Conservation (phyloP, 2,797 vertebrate species). For the Chaenodraco wilsoni region DNA sequence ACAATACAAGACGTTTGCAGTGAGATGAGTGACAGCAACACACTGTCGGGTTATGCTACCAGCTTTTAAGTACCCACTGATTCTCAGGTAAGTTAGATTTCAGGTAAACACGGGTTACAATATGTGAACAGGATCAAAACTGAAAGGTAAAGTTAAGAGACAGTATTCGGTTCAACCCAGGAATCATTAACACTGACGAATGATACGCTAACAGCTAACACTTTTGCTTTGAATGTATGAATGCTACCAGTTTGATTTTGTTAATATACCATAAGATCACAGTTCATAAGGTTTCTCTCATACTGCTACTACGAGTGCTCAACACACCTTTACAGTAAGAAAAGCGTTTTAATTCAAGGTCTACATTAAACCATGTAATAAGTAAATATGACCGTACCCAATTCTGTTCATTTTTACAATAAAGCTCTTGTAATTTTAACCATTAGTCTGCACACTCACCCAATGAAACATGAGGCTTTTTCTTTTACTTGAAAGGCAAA, state of each 20-base stretch:
- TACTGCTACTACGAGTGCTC: conserved; percentile 9
- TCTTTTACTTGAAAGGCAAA: conserved; percentile 46
- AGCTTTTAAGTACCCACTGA: conserved; percentile 18
- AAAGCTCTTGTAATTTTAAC: conserved; percentile 36
- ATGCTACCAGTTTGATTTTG: conserved; percentile 19
- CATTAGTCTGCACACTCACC: conserved; percentile 23
- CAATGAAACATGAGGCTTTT: conserved; percentile 17
- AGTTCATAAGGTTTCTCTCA: conserved; percentile 40
- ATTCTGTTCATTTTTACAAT: conserved; percentile 53
- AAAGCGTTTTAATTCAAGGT: conserved; percentile 11
- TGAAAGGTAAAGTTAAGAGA: conserved; percentile 19
- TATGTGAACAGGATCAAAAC: conserved; percentile 31
- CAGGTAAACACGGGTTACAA: conserved; percentile 56
- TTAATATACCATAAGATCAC: conserved; percentile 60
- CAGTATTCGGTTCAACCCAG: conserved; percentile 9
- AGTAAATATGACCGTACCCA: conserved; percentile 47
- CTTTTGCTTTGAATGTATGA: conserved; percentile 47
- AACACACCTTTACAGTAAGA: conserved; percentile 16
- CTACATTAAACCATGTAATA: conserved; percentile 32
- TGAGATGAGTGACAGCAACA: conserved; percentile 33
- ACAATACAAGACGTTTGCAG: conserved; percentile 34
- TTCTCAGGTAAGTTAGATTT: conserved; percentile 13
- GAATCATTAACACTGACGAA: conserved; percentile 35
- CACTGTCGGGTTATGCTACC: conserved; percentile 33
- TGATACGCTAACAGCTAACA: conserved; percentile 36